phyloP scores from a whole-genome alignment of 1,140 invertebrate species.

The Watersipora subatra region DNA sequence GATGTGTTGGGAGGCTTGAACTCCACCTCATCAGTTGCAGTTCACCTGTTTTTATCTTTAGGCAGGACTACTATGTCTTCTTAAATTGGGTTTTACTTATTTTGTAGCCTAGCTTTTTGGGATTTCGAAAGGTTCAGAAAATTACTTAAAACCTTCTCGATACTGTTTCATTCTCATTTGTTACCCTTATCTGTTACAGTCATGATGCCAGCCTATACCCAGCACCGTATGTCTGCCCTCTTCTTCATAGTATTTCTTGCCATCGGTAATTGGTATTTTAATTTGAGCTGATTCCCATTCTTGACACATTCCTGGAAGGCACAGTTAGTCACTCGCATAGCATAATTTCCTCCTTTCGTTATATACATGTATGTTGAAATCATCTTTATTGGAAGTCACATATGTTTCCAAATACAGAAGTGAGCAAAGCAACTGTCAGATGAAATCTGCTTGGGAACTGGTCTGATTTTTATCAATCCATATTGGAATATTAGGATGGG shows the following conservation, averaged over 20 bases:
- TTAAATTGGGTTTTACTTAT: too few species aligned
- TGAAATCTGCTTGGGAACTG: not conserved
- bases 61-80: too few species aligned
- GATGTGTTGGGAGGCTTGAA: too few species aligned
- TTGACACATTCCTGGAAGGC: not conserved
- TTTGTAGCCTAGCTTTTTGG: too few species aligned
- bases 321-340: not conserved
- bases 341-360: not conserved
- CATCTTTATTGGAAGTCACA: not conserved
- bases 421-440: not conserved
- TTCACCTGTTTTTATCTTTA: too few species aligned
- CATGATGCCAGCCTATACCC: constrained; percentile 31
- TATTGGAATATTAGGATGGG: too few species aligned
- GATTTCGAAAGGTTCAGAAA: too few species aligned
- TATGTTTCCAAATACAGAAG: not conserved
- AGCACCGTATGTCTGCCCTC: constrained; percentile 27
- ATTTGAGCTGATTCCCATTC: not conserved
- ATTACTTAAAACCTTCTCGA: too few species aligned
- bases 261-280: constrained; percentile 25
- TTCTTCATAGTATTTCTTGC: constrained; percentile 35
- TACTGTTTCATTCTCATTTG: too few species aligned
- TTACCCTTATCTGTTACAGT: constrained; percentile 28
- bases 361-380: too few species aligned
- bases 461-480: too few species aligned
- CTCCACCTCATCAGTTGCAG: too few species aligned